A percentile compares a stretch with the other conserved stretches of the same genome.
These are phyloP conservation scores for Megastigmus dorsalis DNA, from an alignment of 2,888 invertebrate genomes.

Conservation along the genomic window DNA sequence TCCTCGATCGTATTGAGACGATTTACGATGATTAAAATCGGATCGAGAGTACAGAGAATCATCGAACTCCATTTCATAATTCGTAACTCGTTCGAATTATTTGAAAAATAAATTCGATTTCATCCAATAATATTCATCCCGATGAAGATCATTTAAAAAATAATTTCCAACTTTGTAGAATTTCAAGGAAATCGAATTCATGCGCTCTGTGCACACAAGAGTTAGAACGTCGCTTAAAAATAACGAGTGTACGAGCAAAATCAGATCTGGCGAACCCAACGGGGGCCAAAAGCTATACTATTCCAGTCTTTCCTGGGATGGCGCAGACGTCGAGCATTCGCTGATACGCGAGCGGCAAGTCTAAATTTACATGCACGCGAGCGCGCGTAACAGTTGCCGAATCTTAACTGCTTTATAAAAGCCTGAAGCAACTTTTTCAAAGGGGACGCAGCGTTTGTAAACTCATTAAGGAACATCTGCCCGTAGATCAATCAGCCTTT, in stretches of 20 bases:
- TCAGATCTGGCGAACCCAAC: slow-evolving; percentile 6
- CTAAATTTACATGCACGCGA: slow-evolving; percentile 36
- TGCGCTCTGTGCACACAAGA: no score
- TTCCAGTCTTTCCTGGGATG: slow-evolving; percentile 49
- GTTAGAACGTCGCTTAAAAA: no score
- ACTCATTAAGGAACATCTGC: slow-evolving; percentile 4
- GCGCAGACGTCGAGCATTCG: background rate
- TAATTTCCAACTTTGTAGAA: no score
- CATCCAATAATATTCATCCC: no score
- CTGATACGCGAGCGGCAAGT: slow-evolving; percentile 13
- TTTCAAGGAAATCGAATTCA: no score
- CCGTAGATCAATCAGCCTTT: slow-evolving; percentile 19
- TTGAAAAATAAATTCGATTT: no score
- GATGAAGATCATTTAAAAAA: no score
- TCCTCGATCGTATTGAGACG: background rate
- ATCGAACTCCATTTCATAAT: no score
- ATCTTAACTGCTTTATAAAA: slow-evolving; percentile 9
- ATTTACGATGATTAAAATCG: no score
- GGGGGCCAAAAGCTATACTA: slow-evolving; percentile 44
- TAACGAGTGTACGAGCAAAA: background rate
- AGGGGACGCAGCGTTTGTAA: slow-evolving; percentile 13
- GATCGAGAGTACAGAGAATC: no score
- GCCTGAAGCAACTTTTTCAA: slow-evolving; percentile 7
- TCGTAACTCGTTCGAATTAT: no score
- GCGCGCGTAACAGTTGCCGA: background rate